Base-by-base conservation (phyloP, 1,140 invertebrate genomes). In the Parasteatoda tepidariorum region DNA sequence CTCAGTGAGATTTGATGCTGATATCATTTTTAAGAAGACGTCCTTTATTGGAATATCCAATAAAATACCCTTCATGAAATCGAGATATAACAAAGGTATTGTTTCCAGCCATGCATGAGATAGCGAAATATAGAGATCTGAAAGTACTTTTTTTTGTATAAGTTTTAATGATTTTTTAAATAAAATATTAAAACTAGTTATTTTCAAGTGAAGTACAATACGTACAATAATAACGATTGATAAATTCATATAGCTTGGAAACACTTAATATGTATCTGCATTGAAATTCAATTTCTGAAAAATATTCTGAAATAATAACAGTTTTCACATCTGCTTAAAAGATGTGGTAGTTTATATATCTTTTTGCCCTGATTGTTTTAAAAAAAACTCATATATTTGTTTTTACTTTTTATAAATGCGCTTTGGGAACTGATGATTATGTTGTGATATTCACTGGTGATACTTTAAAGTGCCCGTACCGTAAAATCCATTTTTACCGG, bases 81-180 rank as follows among this genome's bases (percentile, higher is more conserved):
- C 22, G 22, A 26, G 71, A 66, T 66, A 38, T 24, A 34, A 78
- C 74, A 78, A 78, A 66, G 62, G 41, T 66, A 78, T 78, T 78
- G 62, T 24, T 26, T 15, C 3, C 74, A 78, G 6, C 61, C 74
- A 78, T 31, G 74, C 74, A 54, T 64, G 59, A 62, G 61, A 59
- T 74, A 41, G 73, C 48, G 30, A 62, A 75, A 59, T 64, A 24
- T 48, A 61, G 66, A 22, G 54, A 78, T n/a, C 15, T 15, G 24
- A 24, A 15, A 18, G 26, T 67, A 15, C 31, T 30, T 11, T 31
- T 34, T 34, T n/a, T n/a, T n/a, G n/a, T n/a, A n/a, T n/a, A n/a
- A n/a, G 11, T 67, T 18, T 22, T 34, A 2, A 13, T 67, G 64
- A 18, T 31, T 34, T 31, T 13, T 33, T 67, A 18, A n/a, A 11